A percentile compares a stretch with the other conserved stretches of the same genome.
phyloP scores from a whole-genome alignment of 2,113 vertebrate species.

The Dasyurus viverrinus region DNA sequence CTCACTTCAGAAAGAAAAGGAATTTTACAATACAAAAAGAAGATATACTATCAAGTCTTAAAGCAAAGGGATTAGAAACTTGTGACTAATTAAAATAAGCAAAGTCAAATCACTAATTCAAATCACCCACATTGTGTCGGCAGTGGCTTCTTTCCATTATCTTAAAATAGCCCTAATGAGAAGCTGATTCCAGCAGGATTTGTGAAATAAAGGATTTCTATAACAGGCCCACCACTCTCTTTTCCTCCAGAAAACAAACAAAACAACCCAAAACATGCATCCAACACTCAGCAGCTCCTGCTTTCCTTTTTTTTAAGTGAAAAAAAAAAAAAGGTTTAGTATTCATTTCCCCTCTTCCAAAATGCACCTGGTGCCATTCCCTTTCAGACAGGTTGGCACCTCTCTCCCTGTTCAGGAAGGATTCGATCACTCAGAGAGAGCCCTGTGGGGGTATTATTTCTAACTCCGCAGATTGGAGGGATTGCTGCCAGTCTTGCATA shows the following conservation, averaged over 20 bases:
- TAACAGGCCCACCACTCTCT: constrained; percentile 68
- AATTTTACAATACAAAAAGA: constrained; percentile 53
- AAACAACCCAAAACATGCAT: constrained; percentile 38
- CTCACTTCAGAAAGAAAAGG: constrained; percentile 47
- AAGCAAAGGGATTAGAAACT: constrained; percentile 50
- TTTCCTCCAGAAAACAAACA: constrained; percentile 38
- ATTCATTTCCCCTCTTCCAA: constrained; percentile 49
- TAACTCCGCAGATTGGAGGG: not conserved
- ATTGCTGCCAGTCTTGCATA: not conserved
- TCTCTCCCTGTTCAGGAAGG: constrained; percentile 24
- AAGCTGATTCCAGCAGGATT: constrained; percentile 48
- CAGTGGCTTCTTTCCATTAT: not conserved
- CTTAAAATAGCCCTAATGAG: constrained; percentile 32
- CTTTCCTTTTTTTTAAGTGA: constrained; percentile 64
- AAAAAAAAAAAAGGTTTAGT: constrained; percentile 67
- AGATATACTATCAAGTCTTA: not conserved
- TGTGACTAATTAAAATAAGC: constrained; percentile 70
- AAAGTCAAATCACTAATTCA: constrained; percentile 67
- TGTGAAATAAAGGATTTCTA: constrained; percentile 64
- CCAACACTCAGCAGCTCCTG: constrained; percentile 56
- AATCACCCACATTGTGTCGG: constrained; percentile 71
- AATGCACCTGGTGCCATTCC: not conserved
- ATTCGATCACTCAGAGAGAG: not conserved
- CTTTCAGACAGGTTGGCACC: not conserved
- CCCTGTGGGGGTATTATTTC: not conserved